phyloP scores from a whole-genome alignment of 2,113 vertebrate species.

The Rhinolophus sinicus region DNA sequence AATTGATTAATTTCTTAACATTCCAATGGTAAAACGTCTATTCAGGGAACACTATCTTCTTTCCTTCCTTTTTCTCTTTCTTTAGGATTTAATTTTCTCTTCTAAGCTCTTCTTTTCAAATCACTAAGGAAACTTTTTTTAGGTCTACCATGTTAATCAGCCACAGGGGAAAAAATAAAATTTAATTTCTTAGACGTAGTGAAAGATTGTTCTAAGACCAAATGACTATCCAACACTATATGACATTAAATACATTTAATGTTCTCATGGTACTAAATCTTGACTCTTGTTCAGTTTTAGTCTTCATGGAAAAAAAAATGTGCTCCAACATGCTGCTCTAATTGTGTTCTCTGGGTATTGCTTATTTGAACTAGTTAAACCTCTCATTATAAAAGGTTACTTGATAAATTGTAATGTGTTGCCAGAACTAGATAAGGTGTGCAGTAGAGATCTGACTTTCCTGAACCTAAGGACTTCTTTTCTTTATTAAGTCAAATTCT shows the following conservation, averaged over 20 bases:
- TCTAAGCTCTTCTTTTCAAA: not conserved
- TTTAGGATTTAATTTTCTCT: not conserved
- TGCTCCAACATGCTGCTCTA: not conserved
- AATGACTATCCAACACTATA: not conserved
- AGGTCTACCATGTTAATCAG: not conserved
- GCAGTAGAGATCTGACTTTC: conserved; percentile 50
- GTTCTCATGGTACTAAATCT: not conserved
- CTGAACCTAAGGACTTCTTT: conserved; percentile 24
- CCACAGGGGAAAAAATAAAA: not conserved
- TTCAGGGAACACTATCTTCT: not conserved
- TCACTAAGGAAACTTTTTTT: not conserved
- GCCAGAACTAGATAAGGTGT: conserved; percentile 42
- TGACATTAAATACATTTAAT: not conserved
- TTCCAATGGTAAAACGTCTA: not conserved
- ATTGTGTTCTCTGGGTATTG: conserved; percentile 60
- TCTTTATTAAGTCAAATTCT: conserved; percentile 10
- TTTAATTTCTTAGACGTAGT: not conserved
- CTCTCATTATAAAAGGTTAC: conserved; percentile 64
- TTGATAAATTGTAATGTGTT: conserved; percentile 76
- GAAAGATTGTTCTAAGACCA: not conserved
- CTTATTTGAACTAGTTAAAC: conserved; percentile 69
- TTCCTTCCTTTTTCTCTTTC: not conserved
- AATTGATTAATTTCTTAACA: not conserved
- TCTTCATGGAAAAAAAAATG: not conserved
- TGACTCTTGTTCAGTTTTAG: not conserved